These are phyloP conservation scores for Heteromormyrus szaboi DNA, from an alignment of 2,797 vertebrate genomes.

Conservation along the genomic window DNA sequence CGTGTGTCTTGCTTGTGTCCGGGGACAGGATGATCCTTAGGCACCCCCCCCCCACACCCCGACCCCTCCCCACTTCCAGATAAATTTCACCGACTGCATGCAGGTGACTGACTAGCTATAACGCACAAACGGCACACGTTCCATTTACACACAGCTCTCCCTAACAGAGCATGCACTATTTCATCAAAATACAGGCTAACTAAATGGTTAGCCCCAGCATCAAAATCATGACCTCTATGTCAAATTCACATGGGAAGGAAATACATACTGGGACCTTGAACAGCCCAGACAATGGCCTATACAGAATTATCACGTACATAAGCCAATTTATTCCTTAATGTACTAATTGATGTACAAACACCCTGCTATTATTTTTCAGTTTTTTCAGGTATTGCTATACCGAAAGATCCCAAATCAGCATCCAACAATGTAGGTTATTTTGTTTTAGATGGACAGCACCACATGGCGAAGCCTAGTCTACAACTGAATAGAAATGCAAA, in stretches of 20 bases:
- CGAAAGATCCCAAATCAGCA: background rate
- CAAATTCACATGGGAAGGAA: background rate
- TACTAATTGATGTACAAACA: background rate
- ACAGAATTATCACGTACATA: background rate
- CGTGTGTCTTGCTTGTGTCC: background rate
- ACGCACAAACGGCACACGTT: background rate
- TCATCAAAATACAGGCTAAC: background rate
- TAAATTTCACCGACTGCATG: background rate
- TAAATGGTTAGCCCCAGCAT: background rate
- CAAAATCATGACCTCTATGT: background rate
- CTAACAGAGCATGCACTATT: background rate
- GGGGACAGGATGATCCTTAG: background rate
- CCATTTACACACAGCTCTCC: background rate
- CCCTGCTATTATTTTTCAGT: background rate
- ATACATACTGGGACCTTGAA: background rate
- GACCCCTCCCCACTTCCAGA: slow-evolving; percentile 18
- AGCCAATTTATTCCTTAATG: background rate
- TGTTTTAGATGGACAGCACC: background rate
- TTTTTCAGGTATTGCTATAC: background rate
- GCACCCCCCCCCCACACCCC: too few relatives aligned
- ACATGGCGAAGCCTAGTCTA: background rate
- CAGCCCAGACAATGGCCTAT: background rate
- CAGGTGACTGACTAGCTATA: background rate
- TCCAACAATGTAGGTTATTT: too few relatives aligned
- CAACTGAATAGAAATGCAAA: background rate